These are phyloP conservation scores for Timandra comae DNA, from an alignment of 2,888 invertebrate genomes.

Conservation along the genomic window DNA sequence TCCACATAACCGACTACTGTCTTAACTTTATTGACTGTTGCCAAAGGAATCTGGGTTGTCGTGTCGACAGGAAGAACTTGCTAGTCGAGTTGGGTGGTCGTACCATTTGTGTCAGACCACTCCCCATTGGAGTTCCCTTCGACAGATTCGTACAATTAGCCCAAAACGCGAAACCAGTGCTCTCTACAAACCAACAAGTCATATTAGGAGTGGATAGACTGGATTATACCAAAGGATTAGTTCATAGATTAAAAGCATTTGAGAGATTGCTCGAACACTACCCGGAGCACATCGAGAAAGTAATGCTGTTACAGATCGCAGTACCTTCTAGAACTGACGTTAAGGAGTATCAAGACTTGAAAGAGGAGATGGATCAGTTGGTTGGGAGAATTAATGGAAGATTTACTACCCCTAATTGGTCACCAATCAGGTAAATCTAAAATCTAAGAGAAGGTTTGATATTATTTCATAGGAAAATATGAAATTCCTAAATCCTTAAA, in stretches of 20 bases:
- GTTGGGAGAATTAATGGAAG: slow-evolving; percentile 92
- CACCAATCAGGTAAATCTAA: slow-evolving; percentile 81
- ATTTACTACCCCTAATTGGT: slow-evolving; percentile 94
- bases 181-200: slow-evolving; percentile 86
- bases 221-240: slow-evolving; percentile 94
- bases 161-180: slow-evolving; percentile 80
- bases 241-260: slow-evolving; percentile 87
- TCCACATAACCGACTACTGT: slow-evolving; percentile 94
- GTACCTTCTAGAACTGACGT: slow-evolving; percentile 94
- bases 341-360: slow-evolving; percentile 91
- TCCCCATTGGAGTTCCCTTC: slow-evolving; percentile 93
- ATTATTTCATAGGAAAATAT: neutral
- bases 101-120: slow-evolving; percentile 87
- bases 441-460: too few species aligned
- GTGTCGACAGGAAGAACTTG: slow-evolving; percentile 91
- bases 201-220: slow-evolving; percentile 92
- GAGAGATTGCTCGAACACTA: slow-evolving; percentile 87
- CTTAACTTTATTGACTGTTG: slow-evolving; percentile 94
- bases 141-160: slow-evolving; percentile 90
- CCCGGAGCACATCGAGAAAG: slow-evolving; percentile 90
- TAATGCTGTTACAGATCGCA: slow-evolving; percentile 88
- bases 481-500: neutral
- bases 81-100: slow-evolving; percentile 92
- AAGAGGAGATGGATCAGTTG: slow-evolving; percentile 93
- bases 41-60: slow-evolving; percentile 89